These are phyloP conservation scores for Ateles fusciceps DNA, from an alignment of 2,797 vertebrate species.

Conservation along the genomic window DNA sequence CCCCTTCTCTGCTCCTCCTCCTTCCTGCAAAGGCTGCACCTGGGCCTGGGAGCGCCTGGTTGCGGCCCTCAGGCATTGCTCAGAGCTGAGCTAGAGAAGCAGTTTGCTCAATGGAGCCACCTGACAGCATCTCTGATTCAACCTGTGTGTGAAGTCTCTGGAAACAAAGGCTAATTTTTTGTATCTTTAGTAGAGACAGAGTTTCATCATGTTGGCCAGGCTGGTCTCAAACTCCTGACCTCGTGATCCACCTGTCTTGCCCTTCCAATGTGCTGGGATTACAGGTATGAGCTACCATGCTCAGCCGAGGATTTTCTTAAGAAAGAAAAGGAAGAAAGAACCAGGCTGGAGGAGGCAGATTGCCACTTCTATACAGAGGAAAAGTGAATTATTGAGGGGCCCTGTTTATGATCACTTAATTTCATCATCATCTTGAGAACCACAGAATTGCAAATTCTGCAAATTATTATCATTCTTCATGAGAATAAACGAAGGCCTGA, in stretches of 20 bases:
- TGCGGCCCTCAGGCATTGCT: not conserved
- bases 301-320: not conserved
- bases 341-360: not conserved
- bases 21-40: not conserved
- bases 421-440: not conserved
- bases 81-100: not conserved
- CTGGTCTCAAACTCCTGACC: too few relatives aligned
- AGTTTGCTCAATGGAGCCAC: not conserved
- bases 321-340: not conserved
- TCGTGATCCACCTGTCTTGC: too few relatives aligned
- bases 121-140: not conserved
- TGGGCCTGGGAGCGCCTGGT: not conserved
- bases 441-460: not conserved
- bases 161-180: not conserved
- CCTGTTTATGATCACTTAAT: not conserved
- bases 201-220: too few relatives aligned
- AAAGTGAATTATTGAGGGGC: not conserved
- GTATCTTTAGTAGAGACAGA: too few relatives aligned
- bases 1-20: constrained; percentile 66
- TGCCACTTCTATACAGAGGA: not conserved
- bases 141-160: not conserved
- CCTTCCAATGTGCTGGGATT: too few relatives aligned
- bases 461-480: too few relatives aligned
- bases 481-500: not conserved
- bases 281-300: too few relatives aligned